Conservation (phyloP, 2,113 vertebrate genomes). For the Arothron firmamentum region DNA sequence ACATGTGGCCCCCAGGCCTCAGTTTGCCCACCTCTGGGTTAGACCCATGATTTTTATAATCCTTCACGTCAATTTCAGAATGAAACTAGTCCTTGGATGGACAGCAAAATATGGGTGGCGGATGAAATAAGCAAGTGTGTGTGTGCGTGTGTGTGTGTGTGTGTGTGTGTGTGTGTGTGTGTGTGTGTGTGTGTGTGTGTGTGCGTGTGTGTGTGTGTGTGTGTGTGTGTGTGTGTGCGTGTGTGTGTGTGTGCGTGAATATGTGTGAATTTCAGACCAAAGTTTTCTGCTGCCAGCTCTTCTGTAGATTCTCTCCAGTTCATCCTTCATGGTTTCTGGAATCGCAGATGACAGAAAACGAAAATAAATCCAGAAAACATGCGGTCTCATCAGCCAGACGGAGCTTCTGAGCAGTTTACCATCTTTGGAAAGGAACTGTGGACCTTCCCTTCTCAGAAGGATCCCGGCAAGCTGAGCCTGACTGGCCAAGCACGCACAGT, state of each 20-base stretch:
- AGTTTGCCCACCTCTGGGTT: too few species aligned
- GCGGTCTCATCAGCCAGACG: accelerated
- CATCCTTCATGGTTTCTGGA: slow-evolving; percentile 83
- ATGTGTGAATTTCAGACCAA: slow-evolving; percentile 83
- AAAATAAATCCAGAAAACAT: background rate
- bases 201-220: too few species aligned
- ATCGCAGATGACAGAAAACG: slow-evolving; percentile 27
- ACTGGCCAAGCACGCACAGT: slow-evolving; percentile 85
- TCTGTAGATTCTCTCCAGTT: slow-evolving; percentile 93
- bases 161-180: too few species aligned
- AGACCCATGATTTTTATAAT: background rate
- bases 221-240: too few species aligned
- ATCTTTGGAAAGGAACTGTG: slow-evolving; percentile 85
- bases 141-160: too few species aligned
- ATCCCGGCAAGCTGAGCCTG: slow-evolving; percentile 86
- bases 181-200: too few species aligned
- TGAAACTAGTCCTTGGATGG: background rate
- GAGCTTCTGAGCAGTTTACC: slow-evolving; percentile 69
- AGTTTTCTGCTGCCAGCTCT: slow-evolving; percentile 93
- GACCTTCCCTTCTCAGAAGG: slow-evolving; percentile 87
- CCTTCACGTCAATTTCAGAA: background rate
- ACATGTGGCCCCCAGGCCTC: too few species aligned
- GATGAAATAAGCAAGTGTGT: background rate
- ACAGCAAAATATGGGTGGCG: background rate
- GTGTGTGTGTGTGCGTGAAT: background rate